phyloP scores from a whole-genome alignment of 2,797 vertebrate species.

The Sebastes steindachneri region DNA sequence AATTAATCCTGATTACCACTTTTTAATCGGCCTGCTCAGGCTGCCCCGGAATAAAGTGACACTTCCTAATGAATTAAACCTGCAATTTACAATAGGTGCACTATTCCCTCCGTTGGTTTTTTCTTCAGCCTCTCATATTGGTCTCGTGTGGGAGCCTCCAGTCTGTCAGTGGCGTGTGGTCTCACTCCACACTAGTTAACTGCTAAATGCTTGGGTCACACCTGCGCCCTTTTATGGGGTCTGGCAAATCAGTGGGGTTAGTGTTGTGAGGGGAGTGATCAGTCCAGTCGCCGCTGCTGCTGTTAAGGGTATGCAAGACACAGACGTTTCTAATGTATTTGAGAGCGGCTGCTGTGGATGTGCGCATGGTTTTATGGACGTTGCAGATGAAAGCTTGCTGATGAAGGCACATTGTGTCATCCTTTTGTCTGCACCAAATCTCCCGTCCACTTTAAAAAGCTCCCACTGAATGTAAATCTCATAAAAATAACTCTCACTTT shows the following conservation, averaged over 20 bases:
- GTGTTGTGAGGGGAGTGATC: constrained; percentile 58
- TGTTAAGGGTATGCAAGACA: constrained; percentile 39
- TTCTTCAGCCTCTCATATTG: constrained; percentile 23
- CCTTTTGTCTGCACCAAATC: neutral
- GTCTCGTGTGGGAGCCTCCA: constrained; percentile 62
- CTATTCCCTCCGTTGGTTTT: constrained; percentile 47
- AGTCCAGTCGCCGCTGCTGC: constrained; percentile 33
- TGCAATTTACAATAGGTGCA: constrained; percentile 73
- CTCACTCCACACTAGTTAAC: constrained; percentile 74
- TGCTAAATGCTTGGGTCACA: constrained; percentile 78
- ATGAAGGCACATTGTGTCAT: neutral
- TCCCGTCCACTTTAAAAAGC: neutral
- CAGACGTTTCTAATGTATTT: constrained; percentile 6
- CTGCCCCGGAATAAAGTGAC: constrained; percentile 81
- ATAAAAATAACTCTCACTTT: constrained; percentile 5
- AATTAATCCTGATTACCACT: constrained; percentile 86
- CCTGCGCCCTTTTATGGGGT: constrained; percentile 79
- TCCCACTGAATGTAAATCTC: neutral
- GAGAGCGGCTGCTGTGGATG: neutral
- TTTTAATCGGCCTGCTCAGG: constrained; percentile 82
- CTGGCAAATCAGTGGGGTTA: constrained; percentile 68
- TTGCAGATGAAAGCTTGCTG: neutral
- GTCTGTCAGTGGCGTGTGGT: constrained; percentile 78
- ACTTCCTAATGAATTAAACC: constrained; percentile 85
- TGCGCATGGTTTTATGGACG: neutral